Evolutionary conservation across 2,113 vertebrate genomes (phyloP), one percentile per base, ranked within the genome.

Genomic region (Polyodon spathula): DNA sequence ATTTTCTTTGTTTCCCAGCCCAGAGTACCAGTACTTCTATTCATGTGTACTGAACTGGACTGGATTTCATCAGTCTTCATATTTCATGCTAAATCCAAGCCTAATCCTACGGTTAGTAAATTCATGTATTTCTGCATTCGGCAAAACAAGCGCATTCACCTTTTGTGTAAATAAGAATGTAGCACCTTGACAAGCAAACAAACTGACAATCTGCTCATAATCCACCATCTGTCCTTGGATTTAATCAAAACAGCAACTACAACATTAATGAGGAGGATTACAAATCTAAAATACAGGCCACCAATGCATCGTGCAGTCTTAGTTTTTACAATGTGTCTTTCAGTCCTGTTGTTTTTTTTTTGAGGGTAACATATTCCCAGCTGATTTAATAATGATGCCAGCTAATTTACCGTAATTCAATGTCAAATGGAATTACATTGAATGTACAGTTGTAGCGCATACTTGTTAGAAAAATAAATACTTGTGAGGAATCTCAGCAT

Each of bases 231-330:
- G 68, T 71, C 66, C 72, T 77, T 61, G 64, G 72, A 78, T 81
- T 77, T 84, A 82, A 84, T 84, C 81, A 78, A 9, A 9, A 68
- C 73, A 59, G 78, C 81, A 85, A 86, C 85, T 84, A 87, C 84
- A 87, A 81, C 76, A 84, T 82, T 84, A 88, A 87, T 87, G 83
- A 84, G 74, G 27, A 74, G 79, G 80, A 88, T 87, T 84, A 81
- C 83, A 85, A 81, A 81, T 76, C 80, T 82, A 79, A 38, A 65
- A 60, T 67, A 43, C 69, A 67, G 40, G 64, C 60, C 74, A 63
- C 68, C 66, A 60, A 67, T 67, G 65, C 63, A 75, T 78, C 71
- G 61, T 10, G 48, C 5, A 50, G 12, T 14, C 15, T n/a, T n/a
- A 4, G 9, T 3, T n/a, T 50, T n/a, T 50, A 50, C 9, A 50